Base-by-base conservation (phyloP, 2,113 vertebrate genomes). In the Oryzias javanicus region DNA sequence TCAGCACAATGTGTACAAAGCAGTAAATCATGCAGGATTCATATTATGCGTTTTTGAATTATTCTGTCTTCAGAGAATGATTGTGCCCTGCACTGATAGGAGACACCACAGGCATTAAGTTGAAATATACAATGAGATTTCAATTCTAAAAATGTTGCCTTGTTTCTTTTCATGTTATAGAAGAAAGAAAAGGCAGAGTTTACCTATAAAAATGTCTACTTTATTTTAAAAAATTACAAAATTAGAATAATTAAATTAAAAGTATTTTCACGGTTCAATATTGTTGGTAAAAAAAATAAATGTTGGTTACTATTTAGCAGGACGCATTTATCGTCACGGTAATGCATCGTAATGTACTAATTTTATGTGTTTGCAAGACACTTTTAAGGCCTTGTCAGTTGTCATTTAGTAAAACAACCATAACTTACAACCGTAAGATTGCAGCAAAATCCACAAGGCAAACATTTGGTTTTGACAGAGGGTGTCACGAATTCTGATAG, bases 1-100 rank as follows among this genome's bases (percentile, higher is more conserved):
- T 80, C 82, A 87, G 82, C 79, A 83, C 74, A 84, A 78, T 80
- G 75, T 82, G 81, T 83, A 83, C 70, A 82, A 59, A 83, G 76
- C 71, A 78, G 77, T 86, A 89, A 83, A 90, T 85, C 72, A 80
- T 47, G 78, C 19, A 41, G 65, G 68, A 49, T 76, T 67, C 66
- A 56, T 79, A 79, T 57, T 61, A 62, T 25, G n/a, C 19, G 50
- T 50, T 58, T 49, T 60, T 72, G 62, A 66, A 42, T 60, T 25
- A 19, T 25, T 48, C 54, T 35, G 29, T 63, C 57, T 66, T 62
- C 70, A 46, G 67, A 58, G 47, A 53, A 58, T 65, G 44, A 57
- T 45, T 54, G 35, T 60, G 68, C 55, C 27, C 27, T 49, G 35
- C 54, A 20, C 44, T 20, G 19, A 52, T 52, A 56, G 65, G 42